These are phyloP conservation scores for Timema podura DNA, from an alignment of 2,888 invertebrate genomes.

Conservation along the genomic window DNA sequence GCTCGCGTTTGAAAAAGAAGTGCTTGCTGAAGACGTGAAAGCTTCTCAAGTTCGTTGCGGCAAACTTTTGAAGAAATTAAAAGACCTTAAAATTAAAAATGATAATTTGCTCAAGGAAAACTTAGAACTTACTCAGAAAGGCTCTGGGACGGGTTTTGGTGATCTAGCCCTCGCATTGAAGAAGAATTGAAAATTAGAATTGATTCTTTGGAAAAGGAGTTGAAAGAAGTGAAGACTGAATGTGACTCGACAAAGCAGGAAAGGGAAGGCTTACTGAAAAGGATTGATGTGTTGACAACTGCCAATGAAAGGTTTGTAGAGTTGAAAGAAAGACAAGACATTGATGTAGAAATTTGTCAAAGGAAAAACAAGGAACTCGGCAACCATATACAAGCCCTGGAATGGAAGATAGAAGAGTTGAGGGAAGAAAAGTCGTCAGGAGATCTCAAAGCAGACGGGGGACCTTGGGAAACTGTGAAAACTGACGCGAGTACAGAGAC, in stretches of 20 bases:
- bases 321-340: constrained; percentile 76
- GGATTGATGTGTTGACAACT: constrained; percentile 67
- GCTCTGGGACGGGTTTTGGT: constrained; percentile 52
- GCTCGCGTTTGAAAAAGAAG: constrained; percentile 55
- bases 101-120: constrained; percentile 49
- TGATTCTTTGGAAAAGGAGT: constrained; percentile 58
- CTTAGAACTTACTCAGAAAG: constrained; percentile 52
- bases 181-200: constrained; percentile 73
- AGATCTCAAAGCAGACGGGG: not conserved
- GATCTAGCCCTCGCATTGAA: constrained; percentile 71
- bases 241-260: constrained; percentile 60
- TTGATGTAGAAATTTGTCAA: constrained; percentile 68
- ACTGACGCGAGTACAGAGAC: not conserved
- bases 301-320: constrained; percentile 75
- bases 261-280: constrained; percentile 63
- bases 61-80: constrained; percentile 78
- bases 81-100: constrained; percentile 70
- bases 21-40: constrained; percentile 58
- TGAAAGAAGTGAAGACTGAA: constrained; percentile 56
- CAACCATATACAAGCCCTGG: constrained; percentile 57
- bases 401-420: constrained; percentile 36
- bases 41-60: constrained; percentile 65
- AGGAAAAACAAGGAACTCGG: constrained; percentile 66
- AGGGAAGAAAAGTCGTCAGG: constrained; percentile 15
- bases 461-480: constrained; percentile 5